These are phyloP conservation scores for Caradrina clavipalpis DNA, from an alignment of 2,888 invertebrate species.

Conservation along the genomic window DNA sequence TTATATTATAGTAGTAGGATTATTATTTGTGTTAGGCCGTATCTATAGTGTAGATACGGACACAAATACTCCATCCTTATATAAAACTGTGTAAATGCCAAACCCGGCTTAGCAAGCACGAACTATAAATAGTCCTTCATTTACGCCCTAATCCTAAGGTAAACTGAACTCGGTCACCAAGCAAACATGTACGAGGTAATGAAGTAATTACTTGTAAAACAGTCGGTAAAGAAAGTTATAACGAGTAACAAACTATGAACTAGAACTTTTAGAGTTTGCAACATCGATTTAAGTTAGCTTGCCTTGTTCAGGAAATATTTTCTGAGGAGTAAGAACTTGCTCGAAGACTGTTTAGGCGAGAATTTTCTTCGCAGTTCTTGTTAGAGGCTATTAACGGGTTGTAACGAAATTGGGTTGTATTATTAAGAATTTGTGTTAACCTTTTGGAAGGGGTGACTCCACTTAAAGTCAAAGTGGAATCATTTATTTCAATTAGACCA, in stretches of 20 bases:
- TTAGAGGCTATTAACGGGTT: not conserved
- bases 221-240: slow-evolving; percentile 58
- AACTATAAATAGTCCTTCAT: slow-evolving; percentile 32
- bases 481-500: too few species aligned
- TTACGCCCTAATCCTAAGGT: slow-evolving; percentile 36
- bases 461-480: too few species aligned
- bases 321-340: slow-evolving; percentile 49
- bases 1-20: too few species aligned
- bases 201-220: slow-evolving; percentile 62
- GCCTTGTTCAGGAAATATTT: slow-evolving; percentile 49
- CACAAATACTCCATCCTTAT: too few species aligned
- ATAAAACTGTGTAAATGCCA: not conserved
- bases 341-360: slow-evolving; percentile 34
- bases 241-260: slow-evolving; percentile 51
- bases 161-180: slow-evolving; percentile 43
- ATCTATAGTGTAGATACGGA: too few species aligned
- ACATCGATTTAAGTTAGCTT: slow-evolving; percentile 64
- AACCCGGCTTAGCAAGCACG: slow-evolving; percentile 1
- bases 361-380: slow-evolving; percentile 31
- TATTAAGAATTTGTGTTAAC: too few species aligned
- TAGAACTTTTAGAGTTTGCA: slow-evolving; percentile 49
- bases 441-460: too few species aligned
- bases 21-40: too few species aligned
- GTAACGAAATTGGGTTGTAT: not conserved
- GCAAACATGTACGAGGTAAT: slow-evolving; percentile 61